These are phyloP conservation scores for Aproaerema taeniolella DNA, from an alignment of 2,888 invertebrate genomes.

Conservation along the genomic window DNA sequence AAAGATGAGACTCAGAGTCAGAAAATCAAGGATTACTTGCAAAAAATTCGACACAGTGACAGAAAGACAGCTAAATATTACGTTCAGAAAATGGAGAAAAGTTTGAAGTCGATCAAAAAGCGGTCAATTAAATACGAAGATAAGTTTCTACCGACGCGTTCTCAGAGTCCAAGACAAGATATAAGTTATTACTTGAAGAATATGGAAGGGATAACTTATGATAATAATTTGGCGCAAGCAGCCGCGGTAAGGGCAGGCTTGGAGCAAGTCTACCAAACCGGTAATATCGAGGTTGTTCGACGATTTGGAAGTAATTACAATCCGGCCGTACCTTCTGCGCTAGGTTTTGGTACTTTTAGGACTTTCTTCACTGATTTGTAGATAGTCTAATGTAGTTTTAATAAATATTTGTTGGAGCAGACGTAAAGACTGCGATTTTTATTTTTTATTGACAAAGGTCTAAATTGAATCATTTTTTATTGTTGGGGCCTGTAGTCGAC, in stretches of 20 bases:
- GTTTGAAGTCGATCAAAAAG: constrained; percentile 13
- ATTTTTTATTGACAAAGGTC: no score
- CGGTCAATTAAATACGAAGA: constrained; percentile 24
- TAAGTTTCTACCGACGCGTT: constrained; percentile 29
- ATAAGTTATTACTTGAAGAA: constrained; percentile 51
- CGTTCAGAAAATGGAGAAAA: constrained; percentile 20
- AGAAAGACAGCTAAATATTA: constrained; percentile 16
- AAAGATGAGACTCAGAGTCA: constrained; percentile 25
- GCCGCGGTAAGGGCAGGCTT: constrained; percentile 34
- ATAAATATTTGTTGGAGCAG: no score
- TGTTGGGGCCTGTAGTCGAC: no score
- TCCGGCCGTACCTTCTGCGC: constrained; percentile 32
- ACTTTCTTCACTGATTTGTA: constrained; percentile 7
- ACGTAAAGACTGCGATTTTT: no score
- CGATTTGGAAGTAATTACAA: constrained; percentile 50
- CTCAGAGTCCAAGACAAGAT: constrained; percentile 40
- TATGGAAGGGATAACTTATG: constrained; percentile 33
- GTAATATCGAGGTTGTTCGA: constrained; percentile 40
- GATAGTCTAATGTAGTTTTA: no score
- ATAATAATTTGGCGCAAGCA: constrained; percentile 32
- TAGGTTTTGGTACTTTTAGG: constrained; percentile 24
- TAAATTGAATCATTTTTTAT: no score
- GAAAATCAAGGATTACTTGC: constrained; percentile 28
- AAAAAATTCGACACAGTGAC: constrained; percentile 25
- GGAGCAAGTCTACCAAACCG: constrained; percentile 36